phyloP scores from a whole-genome alignment of 1,140 invertebrate genomes.

The Achroia grisella region DNA sequence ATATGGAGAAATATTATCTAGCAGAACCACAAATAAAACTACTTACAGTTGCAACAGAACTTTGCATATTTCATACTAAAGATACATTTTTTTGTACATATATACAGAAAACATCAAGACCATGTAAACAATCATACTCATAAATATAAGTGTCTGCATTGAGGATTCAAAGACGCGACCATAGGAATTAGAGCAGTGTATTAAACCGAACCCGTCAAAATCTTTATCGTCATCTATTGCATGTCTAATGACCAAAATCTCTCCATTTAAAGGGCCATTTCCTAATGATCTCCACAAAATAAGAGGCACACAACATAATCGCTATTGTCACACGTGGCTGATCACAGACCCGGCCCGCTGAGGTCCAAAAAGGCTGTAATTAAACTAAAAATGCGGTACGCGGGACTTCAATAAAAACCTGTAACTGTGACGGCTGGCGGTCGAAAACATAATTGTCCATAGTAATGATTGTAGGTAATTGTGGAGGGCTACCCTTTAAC shows the following conservation, averaged over 20 bases:
- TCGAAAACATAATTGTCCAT: constrained; percentile 58
- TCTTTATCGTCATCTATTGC: no score
- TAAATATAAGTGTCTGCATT: no score
- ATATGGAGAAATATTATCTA: constrained; percentile 15
- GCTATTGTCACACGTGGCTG: constrained; percentile 2
- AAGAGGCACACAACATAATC: constrained; percentile 1
- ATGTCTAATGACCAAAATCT: neutral
- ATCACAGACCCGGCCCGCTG: constrained; percentile 10
- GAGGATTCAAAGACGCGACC: no score
- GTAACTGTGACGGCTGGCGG: constrained; percentile 44
- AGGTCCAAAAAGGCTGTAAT: constrained; percentile 39
- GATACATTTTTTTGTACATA: no score
- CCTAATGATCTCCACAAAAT: constrained; percentile 3
- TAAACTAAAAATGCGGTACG: constrained; percentile 53
- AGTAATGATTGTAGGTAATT: constrained; percentile 69
- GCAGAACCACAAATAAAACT: no score
- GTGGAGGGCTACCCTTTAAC: constrained; percentile 49
- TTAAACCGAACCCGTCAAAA: no score
- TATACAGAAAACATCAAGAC: no score
- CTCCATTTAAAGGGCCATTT: neutral
- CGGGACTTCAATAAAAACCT: constrained; percentile 55
- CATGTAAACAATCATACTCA: no score
- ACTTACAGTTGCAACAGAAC: no score
- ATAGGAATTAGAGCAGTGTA: no score
- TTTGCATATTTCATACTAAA: no score